phyloP scores from a whole-genome alignment of 2,113 vertebrate species.

The Potamarius usumacintae region DNA sequence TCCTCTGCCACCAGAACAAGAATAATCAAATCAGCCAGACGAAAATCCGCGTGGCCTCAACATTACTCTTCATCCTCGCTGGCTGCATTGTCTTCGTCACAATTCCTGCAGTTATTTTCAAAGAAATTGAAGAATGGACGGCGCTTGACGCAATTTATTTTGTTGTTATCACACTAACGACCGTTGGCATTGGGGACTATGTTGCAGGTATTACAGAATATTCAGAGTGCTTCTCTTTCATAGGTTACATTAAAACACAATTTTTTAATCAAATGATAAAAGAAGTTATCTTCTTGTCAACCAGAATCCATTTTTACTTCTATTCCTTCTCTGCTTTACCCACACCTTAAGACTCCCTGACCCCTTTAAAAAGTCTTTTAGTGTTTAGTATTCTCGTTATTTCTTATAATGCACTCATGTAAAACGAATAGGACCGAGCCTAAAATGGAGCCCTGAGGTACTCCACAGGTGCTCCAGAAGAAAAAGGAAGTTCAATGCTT shows the following conservation, averaged over 20 bases:
- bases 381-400: neutral
- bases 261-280: neutral
- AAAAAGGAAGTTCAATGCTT: neutral
- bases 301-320: neutral
- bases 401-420: neutral
- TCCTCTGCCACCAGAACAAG: slow-evolving; percentile 67
- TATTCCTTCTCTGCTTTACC: no score
- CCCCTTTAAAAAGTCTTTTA: neutral
- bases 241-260: neutral
- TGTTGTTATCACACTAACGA: slow-evolving; percentile 84
- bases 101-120: slow-evolving; percentile 80
- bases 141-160: slow-evolving; percentile 83
- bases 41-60: slow-evolving; percentile 78
- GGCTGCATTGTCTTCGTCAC: slow-evolving; percentile 85
- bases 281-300: neutral
- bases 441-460: neutral
- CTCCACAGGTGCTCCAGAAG: neutral
- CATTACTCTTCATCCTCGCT: slow-evolving; percentile 81
- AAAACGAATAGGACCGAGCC: neutral
- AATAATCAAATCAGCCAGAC: slow-evolving; percentile 79
- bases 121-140: slow-evolving; percentile 79
- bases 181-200: slow-evolving; percentile 86
- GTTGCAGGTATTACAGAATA: slow-evolving; percentile 76
- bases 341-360: neutral
- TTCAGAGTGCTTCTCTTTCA: neutral